Evolutionary conservation across 2,797 vertebrate genomes (phyloP).

Genomic region (Cottoperca gobio): DNA sequence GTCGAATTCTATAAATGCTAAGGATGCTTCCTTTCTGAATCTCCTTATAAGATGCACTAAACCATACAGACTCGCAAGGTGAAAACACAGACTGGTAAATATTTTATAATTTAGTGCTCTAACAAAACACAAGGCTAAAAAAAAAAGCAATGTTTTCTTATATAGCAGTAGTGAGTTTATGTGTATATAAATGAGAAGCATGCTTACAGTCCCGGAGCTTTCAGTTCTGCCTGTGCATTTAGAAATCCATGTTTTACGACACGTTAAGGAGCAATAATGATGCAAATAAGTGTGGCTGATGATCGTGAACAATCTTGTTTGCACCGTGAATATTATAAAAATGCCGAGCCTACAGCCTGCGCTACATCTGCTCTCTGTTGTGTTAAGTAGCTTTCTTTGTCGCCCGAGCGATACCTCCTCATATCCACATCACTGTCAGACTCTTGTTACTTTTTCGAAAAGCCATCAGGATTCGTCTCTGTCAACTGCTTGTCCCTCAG

Average conservation of each 20-base stretch:
- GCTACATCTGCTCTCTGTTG: conserved; percentile 53
- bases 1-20: too few species aligned
- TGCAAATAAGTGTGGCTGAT: conserved; percentile 61
- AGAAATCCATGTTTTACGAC: conserved; percentile 40
- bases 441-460: conserved; percentile 81
- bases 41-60: too few species aligned
- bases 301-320: conserved; percentile 63
- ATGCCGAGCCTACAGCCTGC: conserved; percentile 48
- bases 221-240: conserved; percentile 33
- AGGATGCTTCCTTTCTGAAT: too few species aligned
- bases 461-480: conserved; percentile 85
- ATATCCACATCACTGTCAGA: conserved; percentile 79
- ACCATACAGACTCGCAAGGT: too few species aligned
- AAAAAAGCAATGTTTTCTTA: too few species aligned
- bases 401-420: conserved; percentile 65
- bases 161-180: neutral
- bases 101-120: too few species aligned
- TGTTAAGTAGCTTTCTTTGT: conserved; percentile 77
- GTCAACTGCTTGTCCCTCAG: conserved; percentile 83
- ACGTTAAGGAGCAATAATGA: conserved; percentile 62
- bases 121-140: too few species aligned
- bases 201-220: conserved; percentile 25
- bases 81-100: too few species aligned
- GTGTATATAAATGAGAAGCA: conserved; percentile 1
- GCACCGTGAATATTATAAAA: conserved; percentile 52